A percentile compares a stretch with the other conserved stretches of the same genome.
phyloP scores from a whole-genome alignment of 2,113 vertebrate genomes.

The Smithornis capensis region DNA sequence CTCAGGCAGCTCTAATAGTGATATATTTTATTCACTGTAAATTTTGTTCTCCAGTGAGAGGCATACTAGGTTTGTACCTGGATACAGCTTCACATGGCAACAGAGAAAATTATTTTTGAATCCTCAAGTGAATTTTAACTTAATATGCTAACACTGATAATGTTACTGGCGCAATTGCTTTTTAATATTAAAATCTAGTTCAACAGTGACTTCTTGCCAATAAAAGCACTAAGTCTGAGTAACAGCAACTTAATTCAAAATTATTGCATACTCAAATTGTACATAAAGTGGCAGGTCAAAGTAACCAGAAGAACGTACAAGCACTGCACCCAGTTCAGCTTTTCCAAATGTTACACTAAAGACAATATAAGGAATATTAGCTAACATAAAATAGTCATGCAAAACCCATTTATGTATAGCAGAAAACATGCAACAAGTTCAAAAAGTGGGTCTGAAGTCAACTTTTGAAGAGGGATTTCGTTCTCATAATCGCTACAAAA shows the following conservation, averaged over 20 bases:
- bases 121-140: neutral
- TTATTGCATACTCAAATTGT: too few species aligned
- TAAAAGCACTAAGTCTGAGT: neutral
- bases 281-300: neutral
- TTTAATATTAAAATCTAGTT: neutral
- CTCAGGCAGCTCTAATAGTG: neutral
- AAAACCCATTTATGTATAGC: neutral
- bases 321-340: neutral
- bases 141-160: neutral
- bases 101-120: neutral
- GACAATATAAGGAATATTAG: neutral
- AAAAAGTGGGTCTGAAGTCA: neutral
- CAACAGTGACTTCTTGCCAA: neutral
- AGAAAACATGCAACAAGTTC: neutral
- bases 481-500: neutral
- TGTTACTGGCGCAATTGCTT: neutral
- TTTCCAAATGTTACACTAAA: conserved; percentile 14
- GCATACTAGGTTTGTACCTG: neutral
- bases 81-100: neutral
- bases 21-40: neutral
- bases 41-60: neutral
- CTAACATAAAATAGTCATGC: neutral
- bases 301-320: neutral
- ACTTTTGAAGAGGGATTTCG: neutral
- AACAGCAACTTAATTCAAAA: neutral